Evolutionary conservation across 30 jellyfish, hydroid and myxozoan species (phyloP).

Genomic region (Cassiopea andromeda): DNA sequence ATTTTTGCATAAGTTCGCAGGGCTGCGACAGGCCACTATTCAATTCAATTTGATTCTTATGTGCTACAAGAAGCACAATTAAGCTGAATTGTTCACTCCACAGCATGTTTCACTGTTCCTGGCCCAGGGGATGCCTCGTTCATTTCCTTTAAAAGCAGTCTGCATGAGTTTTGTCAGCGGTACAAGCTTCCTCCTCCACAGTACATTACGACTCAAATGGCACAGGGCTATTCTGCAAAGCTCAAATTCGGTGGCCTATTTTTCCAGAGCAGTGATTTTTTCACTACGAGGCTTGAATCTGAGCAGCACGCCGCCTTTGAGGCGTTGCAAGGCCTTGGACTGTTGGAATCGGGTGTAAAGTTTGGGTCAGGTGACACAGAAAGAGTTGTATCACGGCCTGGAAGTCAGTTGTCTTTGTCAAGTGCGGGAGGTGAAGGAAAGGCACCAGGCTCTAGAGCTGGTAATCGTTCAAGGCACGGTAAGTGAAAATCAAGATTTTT

Average conservation of each 20-base stretch:
- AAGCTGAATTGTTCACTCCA: too few relatives aligned
- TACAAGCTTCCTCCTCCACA: conserved; percentile 99
- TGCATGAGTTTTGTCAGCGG: conserved; percentile 98
- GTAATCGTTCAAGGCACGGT: conserved; percentile 58
- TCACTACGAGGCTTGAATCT: conserved; percentile 95
- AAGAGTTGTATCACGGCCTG: conserved; percentile 70
- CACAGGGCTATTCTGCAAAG: conserved; percentile 98
- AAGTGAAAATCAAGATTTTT: too few relatives aligned
- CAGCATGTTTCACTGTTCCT: conserved; percentile 98
- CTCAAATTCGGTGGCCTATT: conserved; percentile 99
- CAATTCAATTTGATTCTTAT: too few relatives aligned
- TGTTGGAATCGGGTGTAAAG: conserved; percentile 86
- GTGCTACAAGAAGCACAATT: too few relatives aligned
- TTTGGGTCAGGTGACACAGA: conserved; percentile 91
- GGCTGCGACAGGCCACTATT: too few relatives aligned
- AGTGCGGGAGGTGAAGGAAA: conserved; percentile 63
- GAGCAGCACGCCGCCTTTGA: conserved; percentile 99
- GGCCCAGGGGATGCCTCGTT: conserved; percentile 93
- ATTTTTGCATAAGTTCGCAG: too few relatives aligned
- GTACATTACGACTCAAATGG: conserved; percentile 92
- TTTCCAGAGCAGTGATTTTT: conserved; percentile 95
- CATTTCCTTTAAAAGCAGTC: conserved; percentile 96
- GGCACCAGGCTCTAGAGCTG: conserved; percentile 63
- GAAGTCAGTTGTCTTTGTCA: conserved; percentile 74
- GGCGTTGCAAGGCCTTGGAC: conserved; percentile 97